phyloP scores from a whole-genome alignment of 2,797 vertebrate genomes.

The Neomorphus geoffroyi region DNA sequence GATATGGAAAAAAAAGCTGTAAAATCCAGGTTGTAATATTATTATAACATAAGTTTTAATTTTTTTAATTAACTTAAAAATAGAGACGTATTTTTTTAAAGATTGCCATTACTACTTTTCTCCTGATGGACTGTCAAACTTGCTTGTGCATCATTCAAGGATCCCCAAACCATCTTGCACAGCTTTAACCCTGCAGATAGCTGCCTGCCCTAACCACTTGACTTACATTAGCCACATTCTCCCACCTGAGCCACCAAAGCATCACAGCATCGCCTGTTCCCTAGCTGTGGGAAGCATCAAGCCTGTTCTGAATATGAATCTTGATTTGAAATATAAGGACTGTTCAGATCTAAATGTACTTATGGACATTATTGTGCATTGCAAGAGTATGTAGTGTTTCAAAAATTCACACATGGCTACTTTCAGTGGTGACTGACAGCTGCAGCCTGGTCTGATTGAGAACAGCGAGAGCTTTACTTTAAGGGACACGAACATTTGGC shows the following conservation, averaged over 20 bases:
- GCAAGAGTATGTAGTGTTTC: not conserved
- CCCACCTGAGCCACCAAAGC: not conserved
- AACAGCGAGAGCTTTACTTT: not conserved
- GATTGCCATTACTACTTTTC: not conserved
- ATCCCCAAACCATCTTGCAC: not conserved
- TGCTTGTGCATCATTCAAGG: not conserved
- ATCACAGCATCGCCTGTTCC: not conserved
- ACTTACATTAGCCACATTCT: not conserved
- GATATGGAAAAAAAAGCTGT: constrained; percentile 41
- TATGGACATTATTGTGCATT: not conserved
- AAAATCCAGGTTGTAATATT: constrained; percentile 2
- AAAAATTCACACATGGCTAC: not conserved
- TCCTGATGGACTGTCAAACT: not conserved
- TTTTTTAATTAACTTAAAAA: not conserved
- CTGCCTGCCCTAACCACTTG: not conserved
- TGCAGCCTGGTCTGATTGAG: not conserved
- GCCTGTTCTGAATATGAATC: not conserved
- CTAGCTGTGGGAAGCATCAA: not conserved
- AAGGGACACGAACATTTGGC: not conserved
- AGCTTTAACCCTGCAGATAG: not conserved
- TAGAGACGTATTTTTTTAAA: too few species aligned
- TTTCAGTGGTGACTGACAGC: not conserved
- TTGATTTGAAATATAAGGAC: not conserved
- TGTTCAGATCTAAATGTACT: too few species aligned
- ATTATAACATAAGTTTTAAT: not conserved